These are phyloP conservation scores for Leptinotarsa rubiginosa DNA, from an alignment of 2,888 invertebrate genomes.

Conservation along the genomic window DNA sequence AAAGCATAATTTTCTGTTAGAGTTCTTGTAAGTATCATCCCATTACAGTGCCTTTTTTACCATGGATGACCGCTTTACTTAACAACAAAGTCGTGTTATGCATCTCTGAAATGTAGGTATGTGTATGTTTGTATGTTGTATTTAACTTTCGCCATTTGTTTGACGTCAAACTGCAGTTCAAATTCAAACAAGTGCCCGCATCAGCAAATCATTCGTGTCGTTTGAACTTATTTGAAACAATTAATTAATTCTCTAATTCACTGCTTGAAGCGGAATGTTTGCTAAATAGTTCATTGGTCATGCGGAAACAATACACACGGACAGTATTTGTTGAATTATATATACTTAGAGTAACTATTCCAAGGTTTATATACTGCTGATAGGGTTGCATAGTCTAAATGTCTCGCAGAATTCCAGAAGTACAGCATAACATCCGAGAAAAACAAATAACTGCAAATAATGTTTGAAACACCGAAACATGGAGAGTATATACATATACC, in stretches of 20 bases:
- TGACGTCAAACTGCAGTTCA: neutral
- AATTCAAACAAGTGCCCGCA: too few species aligned
- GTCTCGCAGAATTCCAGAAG: neutral
- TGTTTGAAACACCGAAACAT: slow-evolving; percentile 40
- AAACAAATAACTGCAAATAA: slow-evolving; percentile 29
- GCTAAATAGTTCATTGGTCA: neutral
- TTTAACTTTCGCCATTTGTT: neutral
- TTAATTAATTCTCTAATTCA: neutral
- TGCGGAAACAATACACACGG: neutral
- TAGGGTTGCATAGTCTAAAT: neutral
- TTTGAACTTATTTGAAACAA: neutral
- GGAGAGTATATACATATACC: slow-evolving; percentile 18
- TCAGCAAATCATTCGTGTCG: neutral
- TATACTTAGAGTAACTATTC: neutral
- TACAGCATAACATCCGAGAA: slow-evolving; percentile 1
- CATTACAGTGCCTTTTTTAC: too few species aligned
- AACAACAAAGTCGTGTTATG: too few species aligned
- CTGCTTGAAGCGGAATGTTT: neutral
- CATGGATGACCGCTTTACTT: too few species aligned
- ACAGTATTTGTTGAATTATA: neutral
- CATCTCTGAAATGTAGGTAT: too few species aligned
- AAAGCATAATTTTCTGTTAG: too few species aligned
- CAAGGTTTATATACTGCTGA: neutral
- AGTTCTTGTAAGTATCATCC: too few species aligned
- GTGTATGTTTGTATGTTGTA: too few species aligned